A percentile compares a stretch with the other conserved stretches of the same genome.
These are phyloP conservation scores for Teleogryllus occipitalis DNA, from an alignment of 1,140 invertebrate species.

Conservation along the genomic window DNA sequence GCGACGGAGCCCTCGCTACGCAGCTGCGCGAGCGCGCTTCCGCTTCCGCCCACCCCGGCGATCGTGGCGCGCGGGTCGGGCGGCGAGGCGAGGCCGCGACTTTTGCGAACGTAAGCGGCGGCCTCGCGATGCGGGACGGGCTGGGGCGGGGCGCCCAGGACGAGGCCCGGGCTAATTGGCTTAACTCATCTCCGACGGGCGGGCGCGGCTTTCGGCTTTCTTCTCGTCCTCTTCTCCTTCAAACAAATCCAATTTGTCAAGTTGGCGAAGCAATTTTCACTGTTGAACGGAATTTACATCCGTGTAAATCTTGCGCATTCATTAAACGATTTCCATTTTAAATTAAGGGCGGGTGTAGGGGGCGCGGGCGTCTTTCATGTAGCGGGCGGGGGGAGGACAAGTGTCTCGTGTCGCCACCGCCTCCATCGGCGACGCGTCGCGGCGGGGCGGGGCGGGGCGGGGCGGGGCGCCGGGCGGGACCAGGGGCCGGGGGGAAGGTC, in stretches of 20 bases:
- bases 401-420: background rate
- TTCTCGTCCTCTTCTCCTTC: background rate
- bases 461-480: too few relatives aligned
- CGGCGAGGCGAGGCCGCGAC: background rate
- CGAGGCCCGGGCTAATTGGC: background rate
- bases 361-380: background rate
- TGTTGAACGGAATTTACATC: slow-evolving; percentile 9
- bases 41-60: background rate
- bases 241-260: slow-evolving; percentile 12
- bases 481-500: too few relatives aligned
- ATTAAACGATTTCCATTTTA: slow-evolving; percentile 13
- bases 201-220: background rate
- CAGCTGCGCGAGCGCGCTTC: too few relatives aligned
- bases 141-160: background rate
- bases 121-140: background rate
- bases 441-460: too few relatives aligned
- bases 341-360: background rate
- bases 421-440: too few relatives aligned
- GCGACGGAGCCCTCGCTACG: too few relatives aligned
- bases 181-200: background rate
- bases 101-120: background rate
- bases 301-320: background rate
- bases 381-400: background rate
- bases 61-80: too few relatives aligned
- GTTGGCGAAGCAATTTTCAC: slow-evolving; percentile 13